phyloP scores from a whole-genome alignment of 2,113 vertebrate species.

The Platanista minor region DNA sequence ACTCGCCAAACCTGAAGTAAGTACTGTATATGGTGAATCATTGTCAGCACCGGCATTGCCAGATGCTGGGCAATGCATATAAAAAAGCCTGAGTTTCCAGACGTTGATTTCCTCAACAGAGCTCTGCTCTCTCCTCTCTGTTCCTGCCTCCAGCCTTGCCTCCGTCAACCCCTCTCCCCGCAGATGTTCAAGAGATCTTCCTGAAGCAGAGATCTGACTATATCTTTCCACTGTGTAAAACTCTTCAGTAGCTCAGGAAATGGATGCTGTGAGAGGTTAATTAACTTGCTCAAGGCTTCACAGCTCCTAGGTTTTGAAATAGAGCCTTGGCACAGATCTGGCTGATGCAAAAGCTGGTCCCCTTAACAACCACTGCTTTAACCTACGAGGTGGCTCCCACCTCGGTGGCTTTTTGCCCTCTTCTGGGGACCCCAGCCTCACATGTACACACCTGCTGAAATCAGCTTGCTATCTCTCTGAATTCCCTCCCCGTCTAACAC shows the following conservation, averaged over 20 bases:
- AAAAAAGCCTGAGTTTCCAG: slow-evolving; percentile 45
- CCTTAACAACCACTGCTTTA: background rate
- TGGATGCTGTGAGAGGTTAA: background rate
- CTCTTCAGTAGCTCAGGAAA: background rate
- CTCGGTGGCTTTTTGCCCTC: background rate
- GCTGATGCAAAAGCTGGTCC: background rate
- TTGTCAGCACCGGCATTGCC: slow-evolving; percentile 11
- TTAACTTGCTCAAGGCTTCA: background rate
- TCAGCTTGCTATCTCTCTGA: background rate
- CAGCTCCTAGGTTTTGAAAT: background rate
- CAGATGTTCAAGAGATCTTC: background rate
- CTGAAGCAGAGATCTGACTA: background rate
- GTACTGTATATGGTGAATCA: slow-evolving; percentile 63
- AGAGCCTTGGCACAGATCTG: background rate
- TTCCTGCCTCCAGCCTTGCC: background rate
- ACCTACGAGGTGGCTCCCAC: background rate
- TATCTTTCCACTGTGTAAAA: background rate
- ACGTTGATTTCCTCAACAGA: slow-evolving; percentile 18
- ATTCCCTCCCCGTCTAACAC: background rate
- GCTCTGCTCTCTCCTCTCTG: background rate
- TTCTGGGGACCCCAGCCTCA: background rate
- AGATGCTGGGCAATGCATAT: slow-evolving; percentile 55
- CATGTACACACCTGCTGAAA: background rate
- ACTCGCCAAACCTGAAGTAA: slow-evolving; percentile 57
- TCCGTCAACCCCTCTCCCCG: background rate